Conservation (phyloP, 2,113 vertebrate species). For the Gobio gobio region DNA sequence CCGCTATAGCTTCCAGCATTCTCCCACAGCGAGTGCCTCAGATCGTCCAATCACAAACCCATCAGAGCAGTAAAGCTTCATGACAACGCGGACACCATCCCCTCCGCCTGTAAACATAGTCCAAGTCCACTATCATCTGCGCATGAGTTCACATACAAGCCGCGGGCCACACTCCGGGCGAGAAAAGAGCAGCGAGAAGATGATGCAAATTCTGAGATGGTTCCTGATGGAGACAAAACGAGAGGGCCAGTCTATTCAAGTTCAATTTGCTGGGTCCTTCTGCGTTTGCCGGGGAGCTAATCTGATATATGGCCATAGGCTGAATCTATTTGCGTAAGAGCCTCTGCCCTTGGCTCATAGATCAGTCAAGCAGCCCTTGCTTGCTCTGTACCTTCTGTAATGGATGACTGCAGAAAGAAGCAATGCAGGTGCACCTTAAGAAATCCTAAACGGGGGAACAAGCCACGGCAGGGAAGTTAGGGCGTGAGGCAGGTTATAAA, state of each 20-base stretch:
- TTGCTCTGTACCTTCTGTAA: slow-evolving; percentile 42
- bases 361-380: slow-evolving; percentile 45
- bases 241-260: slow-evolving; percentile 20
- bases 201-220: not conserved
- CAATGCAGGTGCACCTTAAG: slow-evolving; percentile 45
- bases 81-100: slow-evolving; percentile 48
- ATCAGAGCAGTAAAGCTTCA: slow-evolving; percentile 48
- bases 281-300: slow-evolving; percentile 21
- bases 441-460: slow-evolving; percentile 21
- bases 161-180: not conserved
- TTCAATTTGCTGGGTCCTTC: slow-evolving; percentile 19
- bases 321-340: slow-evolving; percentile 53
- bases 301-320: slow-evolving; percentile 50
- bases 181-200: slow-evolving; percentile 2
- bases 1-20: slow-evolving; percentile 9
- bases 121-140: not conserved
- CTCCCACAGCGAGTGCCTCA: slow-evolving; percentile 22
- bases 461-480: not conserved
- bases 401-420: slow-evolving; percentile 35
- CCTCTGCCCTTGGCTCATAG: slow-evolving; percentile 35
- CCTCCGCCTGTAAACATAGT: slow-evolving; percentile 34
- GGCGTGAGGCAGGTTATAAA: slow-evolving; percentile 25
- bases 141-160: slow-evolving; percentile 18
- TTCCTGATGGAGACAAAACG: not conserved
- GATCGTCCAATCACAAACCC: slow-evolving; percentile 45